Conservation (phyloP, 2,888 invertebrate species). For the Automeris io region DNA sequence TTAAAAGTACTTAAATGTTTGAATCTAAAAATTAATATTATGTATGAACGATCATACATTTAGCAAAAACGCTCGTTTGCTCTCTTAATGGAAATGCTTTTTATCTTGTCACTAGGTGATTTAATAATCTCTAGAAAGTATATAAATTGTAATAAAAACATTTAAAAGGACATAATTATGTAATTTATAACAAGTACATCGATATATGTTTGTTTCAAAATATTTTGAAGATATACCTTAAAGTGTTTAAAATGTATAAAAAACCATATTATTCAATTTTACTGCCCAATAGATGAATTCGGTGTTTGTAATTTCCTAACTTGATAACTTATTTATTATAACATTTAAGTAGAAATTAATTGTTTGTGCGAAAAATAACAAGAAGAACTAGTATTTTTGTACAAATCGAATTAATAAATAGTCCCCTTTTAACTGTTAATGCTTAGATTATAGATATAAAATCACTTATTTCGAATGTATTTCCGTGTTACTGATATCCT, state of each 20-base stretch:
- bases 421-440: slow-evolving; percentile 20
- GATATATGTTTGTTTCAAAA: too few species aligned
- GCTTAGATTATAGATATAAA: slow-evolving; percentile 17
- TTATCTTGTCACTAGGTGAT: background rate
- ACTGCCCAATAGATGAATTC: too few species aligned
- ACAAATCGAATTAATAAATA: slow-evolving; percentile 38
- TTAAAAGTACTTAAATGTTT: too few species aligned
- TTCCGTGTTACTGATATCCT: slow-evolving; percentile 19
- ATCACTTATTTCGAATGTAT: slow-evolving; percentile 26
- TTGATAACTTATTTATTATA: slow-evolving; percentile 10
- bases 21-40: too few species aligned
- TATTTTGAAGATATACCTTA: too few species aligned
- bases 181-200: too few species aligned
- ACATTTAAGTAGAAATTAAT: slow-evolving; percentile 14
- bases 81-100: background rate
- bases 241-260: too few species aligned
- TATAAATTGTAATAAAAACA: too few species aligned
- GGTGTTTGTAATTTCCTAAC: slow-evolving; percentile 8
- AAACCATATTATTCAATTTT: too few species aligned
- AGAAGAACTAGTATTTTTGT: slow-evolving; percentile 50
- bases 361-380: slow-evolving; percentile 39
- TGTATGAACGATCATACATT: too few species aligned
- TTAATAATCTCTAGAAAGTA: slow-evolving; percentile 2
- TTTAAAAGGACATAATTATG: too few species aligned
- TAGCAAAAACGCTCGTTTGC: background rate